These are phyloP conservation scores for Drosophila robusta DNA, from an alignment of 2,888 invertebrate genomes.

Conservation along the genomic window DNA sequence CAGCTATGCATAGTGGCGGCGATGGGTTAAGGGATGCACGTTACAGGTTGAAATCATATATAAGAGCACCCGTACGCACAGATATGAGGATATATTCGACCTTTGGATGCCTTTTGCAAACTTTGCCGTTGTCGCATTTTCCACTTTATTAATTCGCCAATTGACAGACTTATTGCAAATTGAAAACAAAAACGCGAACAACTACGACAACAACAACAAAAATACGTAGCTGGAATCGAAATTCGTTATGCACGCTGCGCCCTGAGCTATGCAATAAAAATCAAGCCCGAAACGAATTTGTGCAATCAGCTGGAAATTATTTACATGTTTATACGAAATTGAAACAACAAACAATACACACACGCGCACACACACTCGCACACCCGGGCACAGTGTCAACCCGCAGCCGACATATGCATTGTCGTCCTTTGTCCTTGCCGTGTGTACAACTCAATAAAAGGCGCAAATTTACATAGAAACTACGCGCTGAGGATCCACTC, in stretches of 20 bases:
- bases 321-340: constrained; percentile 80
- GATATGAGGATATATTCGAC: constrained; percentile 15
- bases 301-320: constrained; percentile 81
- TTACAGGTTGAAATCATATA: constrained; percentile 23
- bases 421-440: constrained; percentile 37
- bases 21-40: constrained; percentile 29
- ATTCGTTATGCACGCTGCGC: constrained; percentile 72
- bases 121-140: constrained; percentile 74
- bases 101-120: constrained; percentile 55
- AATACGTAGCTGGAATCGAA: constrained; percentile 47
- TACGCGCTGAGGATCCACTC: constrained; percentile 57
- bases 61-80: not conserved
- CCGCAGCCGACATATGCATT: constrained; percentile 52
- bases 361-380: constrained; percentile 2
- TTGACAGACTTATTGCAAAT: constrained; percentile 82
- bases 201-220: constrained; percentile 19
- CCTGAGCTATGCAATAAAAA: constrained; percentile 74
- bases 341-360: constrained; percentile 72
- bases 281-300: constrained; percentile 80
- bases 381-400: constrained; percentile 11
- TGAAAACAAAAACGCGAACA: constrained; percentile 79
- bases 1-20: constrained; percentile 1
- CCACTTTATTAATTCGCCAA: constrained; percentile 83
- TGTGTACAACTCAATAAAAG: constrained; percentile 70
- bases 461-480: constrained; percentile 76